Conservation (phyloP, 2,113 vertebrate species). For the Hippoglossus stenolepis region DNA sequence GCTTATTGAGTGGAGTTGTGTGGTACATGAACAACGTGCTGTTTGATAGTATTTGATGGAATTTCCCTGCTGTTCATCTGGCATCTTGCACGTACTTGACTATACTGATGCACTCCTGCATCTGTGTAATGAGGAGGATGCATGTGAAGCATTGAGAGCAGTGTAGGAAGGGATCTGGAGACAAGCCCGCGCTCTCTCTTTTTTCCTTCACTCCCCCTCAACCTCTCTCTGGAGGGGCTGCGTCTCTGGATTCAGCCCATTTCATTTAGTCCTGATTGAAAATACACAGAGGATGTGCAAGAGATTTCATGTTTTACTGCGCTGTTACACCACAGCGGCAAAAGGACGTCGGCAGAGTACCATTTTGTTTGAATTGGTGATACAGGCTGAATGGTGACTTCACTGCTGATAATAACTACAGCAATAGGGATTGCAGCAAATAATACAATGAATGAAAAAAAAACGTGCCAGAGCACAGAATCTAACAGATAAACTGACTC, state of each 20-base stretch:
- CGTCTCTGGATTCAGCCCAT: slow-evolving; percentile 77
- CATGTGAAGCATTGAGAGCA: slow-evolving; percentile 54
- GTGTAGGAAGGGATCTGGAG: slow-evolving; percentile 59
- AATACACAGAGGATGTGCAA: slow-evolving; percentile 62
- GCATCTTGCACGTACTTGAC: slow-evolving; percentile 5
- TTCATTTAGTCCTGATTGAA: slow-evolving; percentile 69
- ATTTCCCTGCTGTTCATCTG: slow-evolving; percentile 12
- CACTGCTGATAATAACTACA: neutral
- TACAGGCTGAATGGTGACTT: neutral
- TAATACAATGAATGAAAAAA: neutral
- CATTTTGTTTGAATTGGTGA: slow-evolving; percentile 7
- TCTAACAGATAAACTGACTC: too few species aligned
- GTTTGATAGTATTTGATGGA: neutral
- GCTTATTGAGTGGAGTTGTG: neutral
- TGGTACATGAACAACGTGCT: neutral
- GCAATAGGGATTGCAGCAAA: neutral
- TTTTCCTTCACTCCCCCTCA: neutral
- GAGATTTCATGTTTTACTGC: slow-evolving; percentile 45
- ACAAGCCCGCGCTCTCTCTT: slow-evolving; percentile 29
- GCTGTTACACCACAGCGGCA: slow-evolving; percentile 38
- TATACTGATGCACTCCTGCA: slow-evolving; percentile 32
- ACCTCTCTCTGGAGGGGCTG: slow-evolving; percentile 50
- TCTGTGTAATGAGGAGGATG: slow-evolving; percentile 38
- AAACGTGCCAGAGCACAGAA: neutral
- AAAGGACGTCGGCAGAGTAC: neutral